A percentile compares a stretch with the other conserved stretches of the same genome.
These are phyloP conservation scores for Myiozetetes cayanensis DNA, from an alignment of 2,113 vertebrate species.

Conservation along the genomic window DNA sequence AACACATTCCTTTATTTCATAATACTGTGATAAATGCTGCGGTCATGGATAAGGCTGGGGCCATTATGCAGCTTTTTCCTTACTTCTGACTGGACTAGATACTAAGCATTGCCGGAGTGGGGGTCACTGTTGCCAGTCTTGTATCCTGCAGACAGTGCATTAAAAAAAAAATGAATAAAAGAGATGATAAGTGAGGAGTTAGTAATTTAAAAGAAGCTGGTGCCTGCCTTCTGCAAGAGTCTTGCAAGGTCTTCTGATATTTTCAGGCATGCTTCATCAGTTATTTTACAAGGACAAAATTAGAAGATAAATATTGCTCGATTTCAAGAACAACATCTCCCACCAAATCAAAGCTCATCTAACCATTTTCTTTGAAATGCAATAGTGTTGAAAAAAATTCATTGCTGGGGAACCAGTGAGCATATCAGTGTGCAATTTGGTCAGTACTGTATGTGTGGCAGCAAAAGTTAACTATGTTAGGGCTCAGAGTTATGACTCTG, in stretches of 20 bases:
- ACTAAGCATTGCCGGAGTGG: not conserved
- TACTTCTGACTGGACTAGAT: not conserved
- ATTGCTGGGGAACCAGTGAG: not conserved
- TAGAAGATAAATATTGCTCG: not conserved
- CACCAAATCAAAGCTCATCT: not conserved
- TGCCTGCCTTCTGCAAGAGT: not conserved
- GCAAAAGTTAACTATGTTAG: not conserved
- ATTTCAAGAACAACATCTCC: not conserved
- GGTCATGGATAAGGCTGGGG: not conserved
- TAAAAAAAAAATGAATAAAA: not conserved
- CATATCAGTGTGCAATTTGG: not conserved
- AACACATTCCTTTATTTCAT: not conserved
- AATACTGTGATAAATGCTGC: not conserved
- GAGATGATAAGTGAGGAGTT: rapidly evolving
- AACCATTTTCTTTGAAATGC: not conserved
- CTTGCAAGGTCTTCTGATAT: not conserved
- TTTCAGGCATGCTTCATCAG: not conserved
- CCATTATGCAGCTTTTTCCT: not conserved
- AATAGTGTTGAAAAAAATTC: not conserved
- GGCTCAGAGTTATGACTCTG: not conserved
- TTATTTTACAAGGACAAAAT: not conserved
- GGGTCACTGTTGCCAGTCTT: not conserved
- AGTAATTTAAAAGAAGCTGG: not conserved
- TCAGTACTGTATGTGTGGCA: not conserved
- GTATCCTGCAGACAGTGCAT: not conserved